Evolutionary conservation across 2,113 vertebrate genomes (phyloP).

Genomic region (Oncorhynchus clarkii): DNA sequence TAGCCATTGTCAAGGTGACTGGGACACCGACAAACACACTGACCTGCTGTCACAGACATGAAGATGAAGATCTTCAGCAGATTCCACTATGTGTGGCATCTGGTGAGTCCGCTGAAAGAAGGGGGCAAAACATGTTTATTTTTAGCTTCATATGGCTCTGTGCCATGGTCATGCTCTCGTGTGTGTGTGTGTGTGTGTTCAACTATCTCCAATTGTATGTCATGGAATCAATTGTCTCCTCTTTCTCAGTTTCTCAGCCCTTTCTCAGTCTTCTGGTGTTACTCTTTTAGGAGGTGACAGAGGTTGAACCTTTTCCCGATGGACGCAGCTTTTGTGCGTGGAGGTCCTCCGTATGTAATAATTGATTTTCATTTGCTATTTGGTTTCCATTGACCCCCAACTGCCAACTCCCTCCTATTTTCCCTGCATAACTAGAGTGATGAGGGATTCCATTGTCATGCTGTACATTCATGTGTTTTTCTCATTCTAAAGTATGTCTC

Average conservation of each 20-base stretch:
- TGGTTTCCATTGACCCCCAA: constrained; percentile 39
- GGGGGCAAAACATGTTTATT: background rate
- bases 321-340: constrained; percentile 68
- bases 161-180: background rate
- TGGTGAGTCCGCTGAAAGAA: constrained; percentile 74
- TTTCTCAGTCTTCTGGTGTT: constrained; percentile 49
- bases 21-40: background rate
- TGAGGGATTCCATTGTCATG: background rate
- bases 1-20: background rate
- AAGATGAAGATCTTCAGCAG: constrained; percentile 78
- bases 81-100: constrained; percentile 86
- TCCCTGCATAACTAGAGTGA: constrained; percentile 21
- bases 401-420: background rate
- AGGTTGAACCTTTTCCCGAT: constrained; percentile 57
- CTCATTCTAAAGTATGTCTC: background rate
- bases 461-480: background rate
- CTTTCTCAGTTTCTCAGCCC: constrained; percentile 25
- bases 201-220: background rate
- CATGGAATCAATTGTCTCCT: background rate
- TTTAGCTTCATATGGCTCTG: background rate
- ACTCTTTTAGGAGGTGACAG: constrained; percentile 66
- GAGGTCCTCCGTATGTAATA: constrained; percentile 70
- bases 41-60: constrained; percentile 59
- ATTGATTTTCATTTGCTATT: constrained; percentile 44
- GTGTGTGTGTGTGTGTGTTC: background rate